phyloP scores from a whole-genome alignment of 1,140 invertebrate species.

The Dendrolimus kikuchii region DNA sequence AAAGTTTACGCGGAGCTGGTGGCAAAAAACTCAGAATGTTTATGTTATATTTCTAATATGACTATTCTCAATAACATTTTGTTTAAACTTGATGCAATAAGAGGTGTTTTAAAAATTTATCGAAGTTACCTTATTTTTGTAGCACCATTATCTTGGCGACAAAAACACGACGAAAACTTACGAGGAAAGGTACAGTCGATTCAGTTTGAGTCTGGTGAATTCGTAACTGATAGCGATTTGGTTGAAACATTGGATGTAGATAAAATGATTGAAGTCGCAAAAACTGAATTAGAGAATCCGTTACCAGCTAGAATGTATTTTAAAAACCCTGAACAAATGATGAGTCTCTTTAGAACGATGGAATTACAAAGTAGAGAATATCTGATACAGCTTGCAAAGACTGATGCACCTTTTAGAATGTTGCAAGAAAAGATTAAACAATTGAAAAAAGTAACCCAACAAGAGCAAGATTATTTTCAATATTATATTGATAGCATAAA shows the following conservation, averaged over 20 bases:
- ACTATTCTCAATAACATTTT: constrained; percentile 73
- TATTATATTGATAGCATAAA: constrained; percentile 58
- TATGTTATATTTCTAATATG: constrained; percentile 60
- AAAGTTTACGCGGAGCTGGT: constrained; percentile 61
- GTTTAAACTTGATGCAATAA: constrained; percentile 76
- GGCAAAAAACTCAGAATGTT: constrained; percentile 69
- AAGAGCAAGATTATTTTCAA: constrained; percentile 59
- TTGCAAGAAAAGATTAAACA: constrained; percentile 67
- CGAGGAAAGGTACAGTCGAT: constrained; percentile 37
- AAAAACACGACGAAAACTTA: constrained; percentile 59
- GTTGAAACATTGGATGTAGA: constrained; percentile 56
- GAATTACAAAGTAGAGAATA: constrained; percentile 78
- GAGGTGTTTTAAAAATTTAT: constrained; percentile 76
- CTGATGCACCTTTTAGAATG: constrained; percentile 72
- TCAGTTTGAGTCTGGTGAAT: constrained; percentile 45
- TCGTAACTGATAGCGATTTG: constrained; percentile 51
- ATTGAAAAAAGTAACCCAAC: constrained; percentile 42
- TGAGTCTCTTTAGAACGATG: constrained; percentile 74
- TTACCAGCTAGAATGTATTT: constrained; percentile 73
- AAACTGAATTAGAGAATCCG: constrained; percentile 54
- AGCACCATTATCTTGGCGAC: constrained; percentile 75
- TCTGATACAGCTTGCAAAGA: constrained; percentile 75
- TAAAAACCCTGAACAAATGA: constrained; percentile 71
- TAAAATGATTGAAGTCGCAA: constrained; percentile 52
- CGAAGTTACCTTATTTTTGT: constrained; percentile 76